Evolutionary conservation across 2,888 invertebrate genomes (phyloP), one percentile per base, ranked within the genome.

Genomic region (Terebella lapidaria): DNA sequence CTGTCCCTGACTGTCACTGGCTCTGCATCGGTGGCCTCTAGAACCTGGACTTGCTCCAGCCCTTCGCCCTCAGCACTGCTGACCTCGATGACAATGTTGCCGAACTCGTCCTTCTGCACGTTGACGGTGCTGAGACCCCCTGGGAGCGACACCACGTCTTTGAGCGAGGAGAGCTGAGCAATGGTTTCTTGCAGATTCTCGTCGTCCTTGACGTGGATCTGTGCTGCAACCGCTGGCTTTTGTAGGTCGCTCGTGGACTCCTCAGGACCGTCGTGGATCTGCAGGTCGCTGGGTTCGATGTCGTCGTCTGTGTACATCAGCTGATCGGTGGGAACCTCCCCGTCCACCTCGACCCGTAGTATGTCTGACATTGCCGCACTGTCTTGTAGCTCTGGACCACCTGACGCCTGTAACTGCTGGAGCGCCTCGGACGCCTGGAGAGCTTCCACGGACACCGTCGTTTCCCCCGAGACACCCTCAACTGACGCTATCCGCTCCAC

Each of bases 391-490:
- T 35, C 10, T 15, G n/a, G 42, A 35, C n/a, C 15, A 5, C 49
- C 49, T 15, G 49, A 49, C 15, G 49, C 24, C 22, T 49, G 49
- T 5, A 49, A 24, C 24, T 49, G 49, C 49, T 49, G 49, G 22
- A 49, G 49, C 5, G 49, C 49, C 49, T 49, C 49, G 15, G 49
- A 49, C 5, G 49, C 49, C 24, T 49, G 49, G 18, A 49, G 24
- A 15, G 49, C 22, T 24, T 49, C 49, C 24, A 24, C 18, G 10
- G 49, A n/a, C 5, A 49, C 22, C 49, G 10, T 5, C 18, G 15
- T 5, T 24, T 49, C n/a, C 5, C 49, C 49, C n/a, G n/a, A 10
- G 10, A 15, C n/a, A 15, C 22, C n/a, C 18, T 22, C 22, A 24
- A 20, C 5, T 10, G 35, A 35, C 5, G 49, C 5, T 10, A 22